These are phyloP conservation scores for Mormyrops boulengeri DNA, from an alignment of 2,797 vertebrate species.

Conservation along the genomic window DNA sequence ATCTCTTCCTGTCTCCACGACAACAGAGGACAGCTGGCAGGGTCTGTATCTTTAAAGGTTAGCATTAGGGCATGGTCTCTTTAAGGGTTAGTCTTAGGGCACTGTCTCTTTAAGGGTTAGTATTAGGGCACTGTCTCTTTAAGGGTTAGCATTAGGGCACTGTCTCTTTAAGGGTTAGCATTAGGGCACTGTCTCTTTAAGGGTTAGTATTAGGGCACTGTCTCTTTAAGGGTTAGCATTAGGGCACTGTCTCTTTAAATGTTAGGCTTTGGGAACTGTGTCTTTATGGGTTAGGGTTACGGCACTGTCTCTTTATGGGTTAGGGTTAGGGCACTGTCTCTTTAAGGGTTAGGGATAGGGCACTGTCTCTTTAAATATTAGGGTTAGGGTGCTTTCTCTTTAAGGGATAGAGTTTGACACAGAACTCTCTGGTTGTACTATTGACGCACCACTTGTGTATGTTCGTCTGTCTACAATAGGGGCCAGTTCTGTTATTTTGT, in stretches of 20 bases:
- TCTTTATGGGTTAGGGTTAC: too few relatives aligned
- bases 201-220: too few relatives aligned
- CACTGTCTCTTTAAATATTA: too few relatives aligned
- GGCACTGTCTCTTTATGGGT: too few relatives aligned
- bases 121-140: neutral
- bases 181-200: neutral
- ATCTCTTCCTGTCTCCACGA: slow-evolving; percentile 49
- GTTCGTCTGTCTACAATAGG: neutral
- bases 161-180: neutral
- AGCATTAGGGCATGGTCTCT: neutral
- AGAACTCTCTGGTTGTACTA: neutral
- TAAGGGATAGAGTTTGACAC: neutral
- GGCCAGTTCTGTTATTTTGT: neutral
- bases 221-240: too few relatives aligned
- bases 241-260: too few relatives aligned
- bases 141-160: neutral
- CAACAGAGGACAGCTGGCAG: slow-evolving; percentile 35
- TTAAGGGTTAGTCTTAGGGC: neutral
- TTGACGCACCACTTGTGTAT: neutral
- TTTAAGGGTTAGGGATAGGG: neutral
- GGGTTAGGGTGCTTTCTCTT: neutral
- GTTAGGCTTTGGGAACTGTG: too few relatives aligned
- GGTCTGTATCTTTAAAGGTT: slow-evolving; percentile 54
- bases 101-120: too few relatives aligned
- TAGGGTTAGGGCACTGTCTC: neutral